Evolutionary conservation across 92 coral and sea anemone genomes (phyloP), one percentile per base, ranked within the genome.

Genomic region (Actinostola sp.): DNA sequence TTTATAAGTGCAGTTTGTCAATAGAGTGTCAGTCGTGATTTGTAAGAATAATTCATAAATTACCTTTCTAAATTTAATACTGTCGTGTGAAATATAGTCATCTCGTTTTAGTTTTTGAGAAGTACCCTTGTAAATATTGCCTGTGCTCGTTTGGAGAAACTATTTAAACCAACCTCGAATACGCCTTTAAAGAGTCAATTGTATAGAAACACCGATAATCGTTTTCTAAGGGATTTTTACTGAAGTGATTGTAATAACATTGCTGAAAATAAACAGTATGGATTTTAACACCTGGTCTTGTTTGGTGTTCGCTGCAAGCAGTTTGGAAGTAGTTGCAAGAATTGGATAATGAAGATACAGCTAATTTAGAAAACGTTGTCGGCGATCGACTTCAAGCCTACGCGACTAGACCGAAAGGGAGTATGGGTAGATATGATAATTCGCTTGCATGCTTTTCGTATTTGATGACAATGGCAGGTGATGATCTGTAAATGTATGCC

Each of bases 171-270:
- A 19, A 27, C 34, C 66, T 61, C 64, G 28, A 17, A 61, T 31
- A 50, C 58, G 74, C 19, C 56, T 68, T 68, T 68, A 68, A 68
- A 68, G 33, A 31, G 36, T 9, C 3, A 31, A 53, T 75, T 75
- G 81, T 75, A 75, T 75, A 75, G 81, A 33, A 27, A 49, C n/a
- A 72, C 39, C 24, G 30, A 20, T 23, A 61, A 41, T 44, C 53
- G 32, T 63, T 73, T 75, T 75, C 62, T 75, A 75, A 63, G 72
- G 72, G 69, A 57, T 75, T 75, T 75, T 58, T 71, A 71, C 71
- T 65, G 50, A 63, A 21, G 35, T 71, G 71, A 68, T 68, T 68
- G 74, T 68, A 46, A 51, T 51, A 61, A 63, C 38, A 48, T 44
- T 51, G 70, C 72, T 49, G 44, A 48, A 75, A 75, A 75, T 63